Conservation (phyloP, 2,797 vertebrate genomes). For the Melanotaenia trifasciata region DNA sequence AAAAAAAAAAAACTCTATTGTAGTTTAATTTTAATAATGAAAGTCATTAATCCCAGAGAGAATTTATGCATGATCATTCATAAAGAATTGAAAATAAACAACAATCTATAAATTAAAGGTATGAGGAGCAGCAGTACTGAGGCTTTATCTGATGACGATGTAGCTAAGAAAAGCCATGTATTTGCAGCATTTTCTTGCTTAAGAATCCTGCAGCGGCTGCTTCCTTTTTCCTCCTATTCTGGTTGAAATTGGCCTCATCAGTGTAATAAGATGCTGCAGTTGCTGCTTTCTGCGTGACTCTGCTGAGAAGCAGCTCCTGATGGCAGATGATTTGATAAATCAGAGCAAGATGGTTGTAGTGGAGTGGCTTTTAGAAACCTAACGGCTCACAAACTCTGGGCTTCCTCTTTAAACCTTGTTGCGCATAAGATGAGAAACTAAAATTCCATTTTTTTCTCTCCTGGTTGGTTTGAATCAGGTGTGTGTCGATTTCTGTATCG, state of each 20-base stretch:
- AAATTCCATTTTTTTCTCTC: neutral
- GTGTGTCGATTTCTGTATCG: constrained; percentile 28
- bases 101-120: too few relatives aligned
- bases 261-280: constrained; percentile 24
- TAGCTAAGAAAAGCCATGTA: neutral
- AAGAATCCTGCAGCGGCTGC: neutral
- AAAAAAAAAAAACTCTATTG: neutral
- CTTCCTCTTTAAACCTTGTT: too few relatives aligned
- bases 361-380: too few relatives aligned
- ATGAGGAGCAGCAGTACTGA: neutral
- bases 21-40: neutral
- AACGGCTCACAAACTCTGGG: too few relatives aligned
- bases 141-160: neutral
- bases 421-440: too few relatives aligned
- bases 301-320: constrained; percentile 18
- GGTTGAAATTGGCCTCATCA: constrained; percentile 22
- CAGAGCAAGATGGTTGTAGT: neutral
- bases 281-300: constrained; percentile 15
- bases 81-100: too few relatives aligned
- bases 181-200: neutral
- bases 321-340: constrained; percentile 6
- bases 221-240: constrained; percentile 1
- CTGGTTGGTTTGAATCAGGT: neutral
- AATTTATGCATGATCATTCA: too few relatives aligned
- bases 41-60: too few relatives aligned